A percentile compares a stretch with the other conserved stretches of the same genome.
Conservation (phyloP, 2,113 vertebrate genomes). For the Haliaeetus leucogaster region DNA sequence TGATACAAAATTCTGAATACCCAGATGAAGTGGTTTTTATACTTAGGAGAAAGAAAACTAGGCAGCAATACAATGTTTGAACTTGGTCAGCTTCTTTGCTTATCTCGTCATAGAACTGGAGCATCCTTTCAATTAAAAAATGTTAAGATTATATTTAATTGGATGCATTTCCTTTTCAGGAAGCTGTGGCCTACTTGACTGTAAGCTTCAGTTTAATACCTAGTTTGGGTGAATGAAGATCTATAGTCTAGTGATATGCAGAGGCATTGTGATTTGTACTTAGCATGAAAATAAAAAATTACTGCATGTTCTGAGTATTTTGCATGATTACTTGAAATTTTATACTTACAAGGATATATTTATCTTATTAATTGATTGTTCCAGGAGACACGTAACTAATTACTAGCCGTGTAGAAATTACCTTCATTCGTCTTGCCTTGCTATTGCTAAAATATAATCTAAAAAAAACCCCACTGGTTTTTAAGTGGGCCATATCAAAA, state of each 20-base stretch:
- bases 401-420: neutral
- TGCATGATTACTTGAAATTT: neutral
- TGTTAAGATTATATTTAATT: neutral
- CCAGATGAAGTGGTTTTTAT: neutral
- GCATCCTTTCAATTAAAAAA: neutral
- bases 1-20: neutral
- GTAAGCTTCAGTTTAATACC: neutral
- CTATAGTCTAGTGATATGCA: neutral
- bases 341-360: neutral
- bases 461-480: neutral
- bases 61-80: neutral
- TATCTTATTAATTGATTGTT: neutral
- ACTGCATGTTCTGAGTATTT: neutral
- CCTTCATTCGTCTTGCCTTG: neutral
- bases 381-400: neutral
- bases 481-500: neutral
- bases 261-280: constrained; percentile 5
- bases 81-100: neutral
- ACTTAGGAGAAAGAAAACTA: neutral
- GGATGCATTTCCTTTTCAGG: neutral
- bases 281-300: neutral
- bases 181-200: neutral
- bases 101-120: neutral
- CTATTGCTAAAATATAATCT: neutral
- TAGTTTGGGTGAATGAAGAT: neutral